Conservation (phyloP, 2,797 vertebrate genomes). For the Danio aesculapii region DNA sequence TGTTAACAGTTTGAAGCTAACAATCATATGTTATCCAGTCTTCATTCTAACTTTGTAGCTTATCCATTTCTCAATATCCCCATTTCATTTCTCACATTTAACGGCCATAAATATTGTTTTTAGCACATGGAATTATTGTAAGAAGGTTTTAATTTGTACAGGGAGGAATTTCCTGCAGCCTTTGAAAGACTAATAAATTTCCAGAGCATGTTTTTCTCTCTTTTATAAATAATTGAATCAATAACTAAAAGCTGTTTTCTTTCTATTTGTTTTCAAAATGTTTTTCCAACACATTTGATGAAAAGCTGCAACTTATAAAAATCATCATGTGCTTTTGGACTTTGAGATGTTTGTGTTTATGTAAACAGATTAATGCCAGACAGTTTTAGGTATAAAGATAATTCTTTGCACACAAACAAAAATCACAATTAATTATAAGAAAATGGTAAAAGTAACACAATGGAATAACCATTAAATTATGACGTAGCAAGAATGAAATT, state of each 20-base stretch:
- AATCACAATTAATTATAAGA: too few relatives aligned
- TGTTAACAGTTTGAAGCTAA: conserved; percentile 19
- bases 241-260: neutral
- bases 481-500: too few relatives aligned
- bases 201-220: conserved; percentile 4
- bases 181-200: conserved; percentile 6
- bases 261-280: neutral
- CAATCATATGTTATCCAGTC: neutral
- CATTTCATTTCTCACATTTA: conserved; percentile 36
- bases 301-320: neutral
- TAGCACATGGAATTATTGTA: neutral
- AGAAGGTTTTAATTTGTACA: neutral
- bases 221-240: neutral
- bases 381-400: conserved; percentile 11
- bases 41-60: conserved; percentile 1
- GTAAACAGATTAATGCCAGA: neutral
- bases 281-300: neutral
- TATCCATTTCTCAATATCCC: neutral
- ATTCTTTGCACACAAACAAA: neutral
- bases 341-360: neutral
- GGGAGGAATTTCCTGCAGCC: conserved; percentile 3
- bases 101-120: neutral
- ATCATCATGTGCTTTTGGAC: neutral
- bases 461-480: too few relatives aligned
- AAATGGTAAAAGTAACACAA: too few relatives aligned